Base-by-base conservation (phyloP, 1,140 invertebrate genomes). In the Akabosia matsudoensis region DNA sequence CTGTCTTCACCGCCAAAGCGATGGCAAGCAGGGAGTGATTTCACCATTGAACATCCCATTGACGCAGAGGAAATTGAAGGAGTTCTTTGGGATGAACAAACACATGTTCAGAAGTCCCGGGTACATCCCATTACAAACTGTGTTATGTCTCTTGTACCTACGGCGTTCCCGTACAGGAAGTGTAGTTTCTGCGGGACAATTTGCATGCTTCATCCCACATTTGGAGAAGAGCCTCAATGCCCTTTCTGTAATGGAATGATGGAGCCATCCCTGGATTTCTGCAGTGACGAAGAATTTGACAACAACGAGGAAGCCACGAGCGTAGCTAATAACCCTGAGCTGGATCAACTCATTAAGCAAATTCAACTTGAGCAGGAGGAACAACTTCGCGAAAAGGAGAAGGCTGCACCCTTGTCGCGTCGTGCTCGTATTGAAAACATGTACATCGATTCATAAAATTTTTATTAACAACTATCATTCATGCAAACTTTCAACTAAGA, bases 371-470 rank as follows among this genome's bases (percentile, higher is more conserved):
- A 61, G 54, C 14, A 61, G n/a, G 54, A 61, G n/a, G 54, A 61
- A 22, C 13, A 24, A 4, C 37, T 45, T 10, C 45, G 45, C 4
- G 54, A 61, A 61, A 61, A 61, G 7, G 54, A 22, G 54, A 7
- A 7, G 54, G 54, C 14, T 14, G 61, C 61, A 10, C 24, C 61
- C 13, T 28, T 31, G 24, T 30, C 28, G 1, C 2, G 61, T 14
- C 2, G 30, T 7, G 24, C 61, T n/a, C 28, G 28, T 30, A 67
- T 67, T 7, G 61, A 67, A 31, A 67, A 31, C 10, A 67, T 67
- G 61, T 67, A 67, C 30, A 61, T 61, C 24, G 54, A 61, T 22
- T n/a, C 14, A n/a, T 61, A 61, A 61, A 61, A 61, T 22, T 45
- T 45, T 7, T 45, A 10, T 18, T 45, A 18, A 45, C 7, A 10